Percentiles rank a stretch among this genome's conserved stretches.
Conservation (phyloP, 2,797 vertebrate genomes). For the Trachops cirrhosus region DNA sequence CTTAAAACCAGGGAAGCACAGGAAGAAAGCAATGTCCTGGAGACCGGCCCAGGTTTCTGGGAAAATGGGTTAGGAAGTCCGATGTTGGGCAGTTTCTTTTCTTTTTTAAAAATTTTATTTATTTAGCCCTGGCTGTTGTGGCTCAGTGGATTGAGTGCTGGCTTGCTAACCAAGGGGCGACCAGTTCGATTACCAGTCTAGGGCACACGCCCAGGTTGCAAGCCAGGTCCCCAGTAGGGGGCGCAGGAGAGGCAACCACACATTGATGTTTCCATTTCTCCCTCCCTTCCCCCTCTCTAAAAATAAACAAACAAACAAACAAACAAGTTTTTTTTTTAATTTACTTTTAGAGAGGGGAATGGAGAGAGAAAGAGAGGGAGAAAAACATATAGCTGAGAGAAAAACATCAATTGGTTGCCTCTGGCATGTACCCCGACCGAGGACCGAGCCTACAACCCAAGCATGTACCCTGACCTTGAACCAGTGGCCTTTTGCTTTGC, state of each 20-base stretch:
- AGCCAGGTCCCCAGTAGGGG: no score
- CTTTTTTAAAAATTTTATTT: background rate
- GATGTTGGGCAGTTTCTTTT: background rate
- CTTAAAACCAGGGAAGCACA: background rate
- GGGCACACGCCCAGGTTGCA: no score
- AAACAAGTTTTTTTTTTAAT: no score
- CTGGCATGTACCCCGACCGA: background rate
- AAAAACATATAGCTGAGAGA: no score
- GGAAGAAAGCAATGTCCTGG: rapidly evolving
- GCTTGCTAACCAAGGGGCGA: no score
- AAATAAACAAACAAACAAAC: no score
- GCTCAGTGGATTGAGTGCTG: no score
- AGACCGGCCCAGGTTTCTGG: background rate
- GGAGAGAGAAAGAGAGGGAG: background rate
- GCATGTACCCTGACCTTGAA: background rate
- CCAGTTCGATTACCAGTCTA: no score
- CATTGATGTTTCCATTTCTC: no score
- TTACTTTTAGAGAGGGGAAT: background rate
- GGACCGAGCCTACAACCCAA: background rate
- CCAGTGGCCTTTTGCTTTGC: background rate
- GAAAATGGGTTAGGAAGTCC: background rate
- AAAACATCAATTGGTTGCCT: background rate
- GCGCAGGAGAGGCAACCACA: no score
- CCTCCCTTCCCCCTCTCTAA: no score
- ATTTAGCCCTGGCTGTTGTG: background rate